phyloP scores from a whole-genome alignment of 2,888 invertebrate genomes.

The Shargacucullia verbasci region DNA sequence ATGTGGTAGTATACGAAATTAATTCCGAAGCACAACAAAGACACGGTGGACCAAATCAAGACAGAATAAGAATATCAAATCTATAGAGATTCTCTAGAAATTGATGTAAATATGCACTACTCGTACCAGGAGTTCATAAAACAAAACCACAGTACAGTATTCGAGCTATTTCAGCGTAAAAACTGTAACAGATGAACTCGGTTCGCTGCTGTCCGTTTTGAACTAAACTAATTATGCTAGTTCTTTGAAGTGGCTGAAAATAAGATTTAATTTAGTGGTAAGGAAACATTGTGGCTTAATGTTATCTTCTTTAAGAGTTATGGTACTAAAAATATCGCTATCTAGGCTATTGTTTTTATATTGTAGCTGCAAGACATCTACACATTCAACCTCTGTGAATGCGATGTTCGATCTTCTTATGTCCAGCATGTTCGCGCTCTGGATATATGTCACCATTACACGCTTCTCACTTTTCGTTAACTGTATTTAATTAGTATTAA shows the following conservation, averaged over 20 bases:
- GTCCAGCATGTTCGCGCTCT: too few species aligned
- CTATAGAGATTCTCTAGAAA: slow-evolving; percentile 14
- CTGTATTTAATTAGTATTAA: too few species aligned
- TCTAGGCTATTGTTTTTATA: background rate
- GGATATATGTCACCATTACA: too few species aligned
- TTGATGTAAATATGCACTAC: slow-evolving; percentile 19
- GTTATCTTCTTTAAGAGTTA: background rate
- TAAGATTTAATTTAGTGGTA: slow-evolving; percentile 2
- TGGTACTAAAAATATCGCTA: background rate
- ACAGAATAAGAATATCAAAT: background rate
- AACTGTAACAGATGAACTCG: slow-evolving; percentile 8
- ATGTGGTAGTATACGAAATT: too few species aligned
- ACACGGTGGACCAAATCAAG: too few species aligned
- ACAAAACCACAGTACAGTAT: slow-evolving; percentile 22
- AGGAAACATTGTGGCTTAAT: background rate
- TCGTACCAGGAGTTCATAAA: slow-evolving; percentile 14
- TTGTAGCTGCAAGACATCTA: too few species aligned
- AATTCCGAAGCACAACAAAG: too few species aligned
- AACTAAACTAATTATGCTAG: slow-evolving; percentile 9
- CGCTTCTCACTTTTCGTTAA: too few species aligned
- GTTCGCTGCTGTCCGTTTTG: slow-evolving; percentile 5
- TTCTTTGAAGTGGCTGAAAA: slow-evolving; percentile 5
- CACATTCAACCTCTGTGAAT: too few species aligned
- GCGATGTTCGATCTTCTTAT: too few species aligned
- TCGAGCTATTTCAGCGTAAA: slow-evolving; percentile 4